These are phyloP conservation scores for Myanophis thanlyinensis DNA, from an alignment of 2,113 vertebrate genomes.

Conservation along the genomic window DNA sequence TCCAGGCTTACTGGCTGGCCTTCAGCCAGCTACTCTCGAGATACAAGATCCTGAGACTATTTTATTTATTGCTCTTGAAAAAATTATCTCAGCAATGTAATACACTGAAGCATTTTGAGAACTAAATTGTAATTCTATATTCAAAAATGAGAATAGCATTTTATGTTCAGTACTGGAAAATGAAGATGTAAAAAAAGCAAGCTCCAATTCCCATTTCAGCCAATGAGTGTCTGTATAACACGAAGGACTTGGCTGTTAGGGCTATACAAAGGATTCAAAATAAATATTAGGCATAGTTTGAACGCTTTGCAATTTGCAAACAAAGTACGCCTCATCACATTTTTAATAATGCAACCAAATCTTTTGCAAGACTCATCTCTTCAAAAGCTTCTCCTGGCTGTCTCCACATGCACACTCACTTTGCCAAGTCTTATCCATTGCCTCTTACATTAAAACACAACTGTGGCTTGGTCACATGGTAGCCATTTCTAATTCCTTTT, in stretches of 20 bases:
- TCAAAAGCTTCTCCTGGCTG: background rate
- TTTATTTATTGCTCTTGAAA: background rate
- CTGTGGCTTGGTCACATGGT: background rate
- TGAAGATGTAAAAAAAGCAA: background rate
- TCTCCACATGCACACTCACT: background rate
- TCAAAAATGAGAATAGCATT: background rate
- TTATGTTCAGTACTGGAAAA: background rate
- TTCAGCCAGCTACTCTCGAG: background rate
- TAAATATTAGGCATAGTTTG: background rate
- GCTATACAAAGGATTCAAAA: background rate
- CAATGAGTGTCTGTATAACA: background rate
- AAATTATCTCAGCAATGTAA: background rate
- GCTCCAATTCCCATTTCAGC: background rate
- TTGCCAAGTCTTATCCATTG: background rate
- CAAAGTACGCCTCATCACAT: background rate
- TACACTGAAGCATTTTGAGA: background rate
- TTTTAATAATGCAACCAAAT: background rate
- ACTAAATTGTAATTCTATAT: background rate
- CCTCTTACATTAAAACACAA: background rate
- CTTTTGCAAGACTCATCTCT: background rate
- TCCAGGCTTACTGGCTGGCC: background rate
- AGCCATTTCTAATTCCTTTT: background rate
- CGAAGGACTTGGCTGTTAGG: background rate
- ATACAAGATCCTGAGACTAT: background rate
- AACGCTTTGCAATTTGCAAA: background rate